Percentiles rank a stretch among this genome's conserved stretches.
Evolutionary conservation across 2,113 vertebrate genomes (phyloP).

Genomic region (Myotis lucifugus): DNA sequence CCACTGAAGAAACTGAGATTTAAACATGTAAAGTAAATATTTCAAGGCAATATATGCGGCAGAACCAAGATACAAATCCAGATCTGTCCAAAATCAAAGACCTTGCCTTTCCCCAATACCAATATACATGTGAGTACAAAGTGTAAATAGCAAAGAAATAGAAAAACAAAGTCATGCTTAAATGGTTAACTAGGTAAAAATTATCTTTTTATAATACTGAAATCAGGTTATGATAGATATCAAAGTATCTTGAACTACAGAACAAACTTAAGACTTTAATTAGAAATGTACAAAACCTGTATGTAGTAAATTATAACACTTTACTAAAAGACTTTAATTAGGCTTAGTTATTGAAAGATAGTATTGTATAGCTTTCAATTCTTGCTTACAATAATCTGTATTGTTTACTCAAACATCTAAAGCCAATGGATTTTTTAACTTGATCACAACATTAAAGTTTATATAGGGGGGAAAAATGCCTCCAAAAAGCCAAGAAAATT

Average conservation of each 20-base stretch:
- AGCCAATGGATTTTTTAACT: neutral
- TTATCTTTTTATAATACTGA: neutral
- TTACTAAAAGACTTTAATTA: neutral
- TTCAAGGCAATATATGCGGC: neutral
- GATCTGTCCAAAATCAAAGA: neutral
- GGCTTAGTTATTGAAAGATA: neutral
- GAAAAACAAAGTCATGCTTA: neutral
- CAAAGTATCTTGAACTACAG: neutral
- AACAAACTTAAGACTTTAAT: neutral
- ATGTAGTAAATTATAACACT: neutral
- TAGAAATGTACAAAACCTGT: neutral
- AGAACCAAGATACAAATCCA: conserved; percentile 24
- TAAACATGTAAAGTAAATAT: neutral
- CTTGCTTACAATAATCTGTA: neutral
- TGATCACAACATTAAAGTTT: conserved; percentile 34
- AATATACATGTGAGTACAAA: neutral
- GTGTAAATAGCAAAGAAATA: neutral
- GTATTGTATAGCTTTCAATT: neutral
- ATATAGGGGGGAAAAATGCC: neutral
- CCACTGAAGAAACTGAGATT: neutral
- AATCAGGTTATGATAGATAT: neutral
- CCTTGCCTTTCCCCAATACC: neutral
- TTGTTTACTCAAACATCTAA: conserved; percentile 22
- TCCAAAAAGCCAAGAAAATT: neutral
- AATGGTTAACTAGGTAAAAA: neutral